phyloP scores from a whole-genome alignment of 2,888 invertebrate species.

The Drosophila recens region DNA sequence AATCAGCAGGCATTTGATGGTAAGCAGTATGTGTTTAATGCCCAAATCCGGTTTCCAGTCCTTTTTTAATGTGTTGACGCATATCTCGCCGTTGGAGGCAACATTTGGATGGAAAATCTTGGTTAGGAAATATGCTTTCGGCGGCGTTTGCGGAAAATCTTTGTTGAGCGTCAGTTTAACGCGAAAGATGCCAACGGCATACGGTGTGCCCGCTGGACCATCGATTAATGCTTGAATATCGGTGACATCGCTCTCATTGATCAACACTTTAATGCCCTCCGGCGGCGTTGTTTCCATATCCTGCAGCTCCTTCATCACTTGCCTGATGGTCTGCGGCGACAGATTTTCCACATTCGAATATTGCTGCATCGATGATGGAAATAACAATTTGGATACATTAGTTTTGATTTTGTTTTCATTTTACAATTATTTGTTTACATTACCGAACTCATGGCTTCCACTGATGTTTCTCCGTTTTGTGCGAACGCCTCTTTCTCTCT shows the following conservation, averaged over 20 bases:
- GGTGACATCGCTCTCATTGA: constrained; percentile 97
- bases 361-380: constrained; percentile 82
- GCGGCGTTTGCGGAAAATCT: constrained; percentile 96
- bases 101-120: constrained; percentile 99
- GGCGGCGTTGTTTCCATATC: constrained; percentile 93
- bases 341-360: constrained; percentile 97
- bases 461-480: constrained; percentile 35
- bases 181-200: constrained; percentile 94
- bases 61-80: constrained; percentile 97
- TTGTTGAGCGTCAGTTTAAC: constrained; percentile 95
- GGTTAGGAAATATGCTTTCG: constrained; percentile 96
- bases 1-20: constrained; percentile 97
- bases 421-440: constrained; percentile 62
- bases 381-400: neutral
- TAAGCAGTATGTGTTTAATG: constrained; percentile 96
- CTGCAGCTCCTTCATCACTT: constrained; percentile 95
- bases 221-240: constrained; percentile 97
- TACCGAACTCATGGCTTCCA: constrained; percentile 69
- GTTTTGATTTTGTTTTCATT: neutral
- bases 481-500: constrained; percentile 9
- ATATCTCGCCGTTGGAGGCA: constrained; percentile 96
- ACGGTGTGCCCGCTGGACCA: constrained; percentile 98
- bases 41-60: constrained; percentile 99
- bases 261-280: constrained; percentile 95
- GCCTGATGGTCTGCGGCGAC: constrained; percentile 95